Evolutionary conservation across 2,113 vertebrate species (phyloP), one percentile per base, ranked within the genome.

Genomic region (Dasypus novemcinctus): DNA sequence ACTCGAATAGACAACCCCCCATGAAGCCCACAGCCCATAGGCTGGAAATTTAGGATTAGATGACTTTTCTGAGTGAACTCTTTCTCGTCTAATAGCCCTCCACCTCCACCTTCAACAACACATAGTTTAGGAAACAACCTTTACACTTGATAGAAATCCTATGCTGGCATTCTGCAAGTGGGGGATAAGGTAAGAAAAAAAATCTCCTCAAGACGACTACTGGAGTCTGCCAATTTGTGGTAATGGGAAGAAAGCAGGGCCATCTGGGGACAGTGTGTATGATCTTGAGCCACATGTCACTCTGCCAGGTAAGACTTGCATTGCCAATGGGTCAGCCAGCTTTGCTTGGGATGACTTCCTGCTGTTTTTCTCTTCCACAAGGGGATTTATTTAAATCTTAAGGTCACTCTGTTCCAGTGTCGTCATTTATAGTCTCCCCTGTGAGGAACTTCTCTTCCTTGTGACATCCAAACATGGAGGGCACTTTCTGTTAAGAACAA

Each of bases 321-420:
- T 81, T 91, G 64, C 21, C 41, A 87, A 36, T 54, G 14, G n/a
- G 25, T 57, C 43, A 64, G 41, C 3, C 8, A 54, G 31, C 46
- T 91, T 95, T 21, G n/a, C 3, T 76, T 59, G 87, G 66, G 31
- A 78, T 92, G 69, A 89, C 72, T 94, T 93, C 54, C 4, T 95
- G 68, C 59, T 87, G 52, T 71, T 95, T 95, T 90, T 89, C 23
- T 81, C 25, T 72, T 95, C 64, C 76, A 23, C 11, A 36, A 78
- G 25, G 59, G 63, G 33, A 63, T 69, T 95, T 95, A 83, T 69
- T 86, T 72, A 91, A 80, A 41, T 94, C 43, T 95, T 79, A 89
- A 87, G 71, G 61, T 90, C 64, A 78, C 7, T 43, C 29, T 52
- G 13, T 78, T 87, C 14, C 69, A 64, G 1, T 90, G 72, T 87